These are phyloP conservation scores for Acronicta alni DNA, from an alignment of 2,888 invertebrate species.

Conservation along the genomic window DNA sequence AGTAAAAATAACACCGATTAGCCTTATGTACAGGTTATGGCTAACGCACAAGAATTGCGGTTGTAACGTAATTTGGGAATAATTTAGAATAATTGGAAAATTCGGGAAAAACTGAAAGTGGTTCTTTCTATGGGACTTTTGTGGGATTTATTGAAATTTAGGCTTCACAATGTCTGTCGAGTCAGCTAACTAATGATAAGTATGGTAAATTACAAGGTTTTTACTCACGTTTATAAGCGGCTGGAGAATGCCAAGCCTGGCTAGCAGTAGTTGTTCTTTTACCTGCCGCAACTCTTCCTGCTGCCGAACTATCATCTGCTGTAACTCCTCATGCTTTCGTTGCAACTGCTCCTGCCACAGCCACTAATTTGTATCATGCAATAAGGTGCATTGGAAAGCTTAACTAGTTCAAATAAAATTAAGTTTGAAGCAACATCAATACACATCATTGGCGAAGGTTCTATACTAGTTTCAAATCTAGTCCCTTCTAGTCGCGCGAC, in stretches of 20 bases:
- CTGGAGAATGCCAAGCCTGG: constrained; percentile 92
- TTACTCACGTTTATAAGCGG: constrained; percentile 80
- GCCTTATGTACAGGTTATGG: no score
- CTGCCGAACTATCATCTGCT: constrained; percentile 95
- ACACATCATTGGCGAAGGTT: constrained; percentile 12
- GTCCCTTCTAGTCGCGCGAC: no score
- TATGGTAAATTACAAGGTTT: not conserved
- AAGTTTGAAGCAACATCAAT: constrained; percentile 39
- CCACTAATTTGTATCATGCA: constrained; percentile 75
- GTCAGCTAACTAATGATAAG: not conserved
- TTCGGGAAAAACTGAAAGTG: no score
- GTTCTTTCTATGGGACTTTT: no score
- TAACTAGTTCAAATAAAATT: constrained; percentile 39
- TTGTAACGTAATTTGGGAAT: no score
- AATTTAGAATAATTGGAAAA: no score
- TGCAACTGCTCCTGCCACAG: constrained; percentile 92
- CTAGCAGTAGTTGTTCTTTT: constrained; percentile 95
- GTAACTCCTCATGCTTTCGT: constrained; percentile 95
- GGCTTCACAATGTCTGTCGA: no score
- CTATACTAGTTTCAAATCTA: no score
- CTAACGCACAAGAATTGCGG: no score
- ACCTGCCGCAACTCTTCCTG: constrained; percentile 95
- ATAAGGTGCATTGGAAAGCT: constrained; percentile 28
- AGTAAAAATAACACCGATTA: no score
- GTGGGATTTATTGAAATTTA: no score